Percentiles rank a stretch among this genome's conserved stretches.
These are phyloP conservation scores for Phallusia fumigata DNA, from an alignment of 23 tunicate species.

Conservation along the genomic window DNA sequence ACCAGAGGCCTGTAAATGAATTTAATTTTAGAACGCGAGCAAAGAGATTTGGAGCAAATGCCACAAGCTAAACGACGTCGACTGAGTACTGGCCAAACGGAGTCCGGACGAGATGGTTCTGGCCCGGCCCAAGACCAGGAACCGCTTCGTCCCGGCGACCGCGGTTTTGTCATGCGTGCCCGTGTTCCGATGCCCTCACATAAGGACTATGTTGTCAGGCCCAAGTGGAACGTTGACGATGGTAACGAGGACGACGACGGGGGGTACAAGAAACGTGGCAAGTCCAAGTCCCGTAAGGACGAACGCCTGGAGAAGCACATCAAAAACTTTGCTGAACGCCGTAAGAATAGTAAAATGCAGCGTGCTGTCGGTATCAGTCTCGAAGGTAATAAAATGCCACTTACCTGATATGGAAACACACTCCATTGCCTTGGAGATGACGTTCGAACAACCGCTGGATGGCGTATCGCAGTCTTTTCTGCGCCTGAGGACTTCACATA, in stretches of 20 bases:
- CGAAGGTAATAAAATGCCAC: constrained; percentile 88
- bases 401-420: neutral
- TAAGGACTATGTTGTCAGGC: constrained; percentile 93
- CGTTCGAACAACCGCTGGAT: no score
- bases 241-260: constrained; percentile 57
- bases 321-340: constrained; percentile 73
- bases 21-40: constrained; percentile 69
- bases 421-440: no score
- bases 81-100: constrained; percentile 50
- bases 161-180: constrained; percentile 95
- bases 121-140: constrained; percentile 45
- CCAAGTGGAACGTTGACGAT: constrained; percentile 84
- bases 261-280: constrained; percentile 21
- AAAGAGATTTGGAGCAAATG: constrained; percentile 91
- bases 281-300: constrained; percentile 66
- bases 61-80: constrained; percentile 84
- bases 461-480: no score
- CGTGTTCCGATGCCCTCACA: constrained; percentile 95
- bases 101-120: neutral
- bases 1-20: no score
- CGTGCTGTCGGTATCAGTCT: constrained; percentile 88
- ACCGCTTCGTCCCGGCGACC: constrained; percentile 81
- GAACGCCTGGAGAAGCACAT: constrained; percentile 85
- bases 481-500: no score
- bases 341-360: constrained; percentile 68